Percentiles rank a stretch among this genome's conserved stretches.
Conservation (phyloP, 2,888 invertebrate species). For the Nomada goodeniana region DNA sequence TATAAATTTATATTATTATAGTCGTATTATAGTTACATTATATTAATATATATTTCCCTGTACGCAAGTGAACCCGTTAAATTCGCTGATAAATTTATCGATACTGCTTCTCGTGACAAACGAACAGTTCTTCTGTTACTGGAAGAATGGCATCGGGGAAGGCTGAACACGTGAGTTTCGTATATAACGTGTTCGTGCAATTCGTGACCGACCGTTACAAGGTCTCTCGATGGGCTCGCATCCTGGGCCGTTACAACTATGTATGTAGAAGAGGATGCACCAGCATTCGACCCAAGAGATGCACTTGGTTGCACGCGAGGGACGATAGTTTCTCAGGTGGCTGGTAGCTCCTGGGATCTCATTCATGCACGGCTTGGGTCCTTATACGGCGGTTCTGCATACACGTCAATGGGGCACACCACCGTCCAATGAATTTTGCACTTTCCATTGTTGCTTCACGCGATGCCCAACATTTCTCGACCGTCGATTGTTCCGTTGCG, state of each 20-base stretch:
- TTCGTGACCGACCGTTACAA: constrained; percentile 73
- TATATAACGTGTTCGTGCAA: constrained; percentile 49
- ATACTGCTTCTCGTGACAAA: background rate
- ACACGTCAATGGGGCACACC: constrained; percentile 75
- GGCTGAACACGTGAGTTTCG: constrained; percentile 30
- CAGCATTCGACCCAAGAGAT: constrained; percentile 66
- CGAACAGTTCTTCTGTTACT: background rate
- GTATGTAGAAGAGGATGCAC: constrained; percentile 61
- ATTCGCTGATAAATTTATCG: background rate
- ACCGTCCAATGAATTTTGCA: constrained; percentile 64
- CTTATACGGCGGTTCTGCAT: constrained; percentile 70
- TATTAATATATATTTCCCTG: too few species aligned
- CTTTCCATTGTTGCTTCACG: constrained; percentile 11
- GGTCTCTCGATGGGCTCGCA: constrained; percentile 58
- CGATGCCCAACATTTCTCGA: background rate
- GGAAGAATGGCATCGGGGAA: background rate
- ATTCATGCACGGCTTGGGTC: constrained; percentile 68
- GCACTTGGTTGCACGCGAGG: constrained; percentile 62
- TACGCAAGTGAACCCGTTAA: too few species aligned
- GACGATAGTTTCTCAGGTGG: constrained; percentile 74
- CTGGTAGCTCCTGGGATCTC: constrained; percentile 67
- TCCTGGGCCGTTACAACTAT: constrained; percentile 66
- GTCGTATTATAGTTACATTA: too few species aligned
- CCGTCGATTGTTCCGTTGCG: background rate
- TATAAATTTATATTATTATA: too few species aligned